Base-by-base conservation (phyloP, 2,888 invertebrate species). In the Nycteola revayana region DNA sequence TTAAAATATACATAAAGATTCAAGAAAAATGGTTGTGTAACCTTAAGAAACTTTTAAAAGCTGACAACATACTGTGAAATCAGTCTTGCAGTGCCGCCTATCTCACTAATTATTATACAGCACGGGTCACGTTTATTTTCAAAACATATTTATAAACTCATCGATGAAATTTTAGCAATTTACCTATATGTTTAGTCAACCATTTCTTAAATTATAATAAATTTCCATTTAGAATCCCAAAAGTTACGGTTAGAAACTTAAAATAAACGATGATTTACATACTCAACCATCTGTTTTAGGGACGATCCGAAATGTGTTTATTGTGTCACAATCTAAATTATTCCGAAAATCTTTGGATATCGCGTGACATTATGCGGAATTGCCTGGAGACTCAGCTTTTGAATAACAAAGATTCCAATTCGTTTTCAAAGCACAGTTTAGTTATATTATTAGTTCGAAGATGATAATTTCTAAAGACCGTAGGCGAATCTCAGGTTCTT, bases 381-480 rank as follows among this genome's bases (percentile, higher is more conserved):
- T 31, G 51, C 66, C 53, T 25, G 56, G 57, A 38, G 32, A 53
- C 55, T 39, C 49, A 61, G 55, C 59, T 61, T 65, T 49, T 46
- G 47, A 71, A 80, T 81, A 64, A 67, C 57, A 60, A 52, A 67
- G 60, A 82, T 81, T 71, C 72, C 57, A 56, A 58, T 59, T 57
- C 50, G 43, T 55, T 32, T 42, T 47, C 44, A 44, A 60, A 49
- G 45, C 25, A 17, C 25, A 21, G 33, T 42, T 49, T 46, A 43
- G 48, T 46, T 47, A 47, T 57, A 52, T 52, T 57, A 49, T 57
- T 59, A 50, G 49, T 11, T 48, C 24, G 41, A 52, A 41, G 46
- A 55, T 75, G 83, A 85, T 87, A 79, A 86, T 86, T 83, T 83
- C 78, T 73, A 73, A 83, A 82, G 77, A 76, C 87, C 87, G 74